Base-by-base conservation (phyloP, 2,888 invertebrate genomes). In the Drosophila diplacantha region DNA sequence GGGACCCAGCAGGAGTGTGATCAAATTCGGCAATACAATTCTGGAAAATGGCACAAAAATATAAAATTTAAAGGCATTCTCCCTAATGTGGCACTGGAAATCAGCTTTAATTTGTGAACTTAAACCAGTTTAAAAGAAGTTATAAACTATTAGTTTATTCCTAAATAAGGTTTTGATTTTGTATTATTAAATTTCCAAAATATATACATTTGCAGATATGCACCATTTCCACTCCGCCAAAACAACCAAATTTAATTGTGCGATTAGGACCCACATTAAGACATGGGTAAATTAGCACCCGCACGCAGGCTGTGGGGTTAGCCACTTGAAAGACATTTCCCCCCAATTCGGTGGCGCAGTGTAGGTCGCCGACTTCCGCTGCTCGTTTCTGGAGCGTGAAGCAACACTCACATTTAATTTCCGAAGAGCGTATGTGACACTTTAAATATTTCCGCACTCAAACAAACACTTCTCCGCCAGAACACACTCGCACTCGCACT, bases 401-500 rank as follows among this genome's bases (percentile, higher is more conserved):
- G 77, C 66, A 70, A 69, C 70, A 72, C 54, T 71, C 73, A 63
- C 75, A 81, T 80, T 77, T 84, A 80, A 82, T 81, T 81, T 81
- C 83, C 81, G 72, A 75, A 69, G 67, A 74, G 74, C 83, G 69
- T 83, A 63, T 81, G 72, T 76, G 79, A 74, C 75, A 69, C 79
- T 83, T 83, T 81, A 84, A 84, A 83, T 81, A 83, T 83, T 84
- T 82, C 83, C 84, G 84, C 73, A 74, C 79, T 84, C 72, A 61
- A 75, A 56, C 61, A 66, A 66, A 66, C 81, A 72, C 68, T 67
- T 78, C 72, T 54, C 49, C 57, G 63, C 54, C 44, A 34, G 64
- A 31, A 57, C 35, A 57, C 58, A 57, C 34, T 29, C 29, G 29
- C 43, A 31, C 2, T 12, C 37, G 34, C 22, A 43, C 20, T 18